Base-by-base conservation (phyloP, 1,140 invertebrate species). In the Formica selysi region DNA sequence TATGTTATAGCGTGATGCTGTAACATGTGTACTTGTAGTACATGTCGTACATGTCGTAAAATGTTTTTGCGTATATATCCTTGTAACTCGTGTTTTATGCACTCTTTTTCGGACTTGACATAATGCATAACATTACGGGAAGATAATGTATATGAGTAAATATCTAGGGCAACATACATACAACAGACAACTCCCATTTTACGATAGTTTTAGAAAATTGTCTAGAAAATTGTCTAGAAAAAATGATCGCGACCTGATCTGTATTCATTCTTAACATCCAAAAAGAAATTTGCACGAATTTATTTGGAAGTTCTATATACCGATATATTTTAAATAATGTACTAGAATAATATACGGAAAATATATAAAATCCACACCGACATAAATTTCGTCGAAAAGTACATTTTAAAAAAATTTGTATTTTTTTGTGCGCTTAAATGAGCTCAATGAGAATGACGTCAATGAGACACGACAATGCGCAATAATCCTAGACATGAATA, bases 41-140 rank as follows among this genome's bases (percentile, higher is more conserved):
- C 29, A 68, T 57, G 67, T 48, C 68, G 22, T 67, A 65, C 54
- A 68, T 57, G 68, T 32, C 57, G 22, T 67, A 65, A 38, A 67
- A 79, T 26, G 32, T 68, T 38, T 22, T 68, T 26, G 32, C 13
- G n/a, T 68, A 57, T 54, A 29, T 57, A 48, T 3, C 4, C 3
- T 2, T 54, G 19, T 54, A 79, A 57, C 29, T 67, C 13, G 29
- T 54, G 32, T 51, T 32, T 32, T 80, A 41, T 38, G 26, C n/a
- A 54, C 64, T 41, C 59, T 13, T 78, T 10, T 57, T 68, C 13
- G 32, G n/a, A 41, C 2, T 68, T 68, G 26, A 57, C 29, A 67
- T 26, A 54, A 38, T 54, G 8, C 13, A 26, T 29, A 32, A 26
- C 8, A 38, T 0, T 44, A 41, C 16, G 41, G 22, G 22, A 79